Conservation (phyloP, 1,140 invertebrate species). For the Chlorops oryzae region DNA sequence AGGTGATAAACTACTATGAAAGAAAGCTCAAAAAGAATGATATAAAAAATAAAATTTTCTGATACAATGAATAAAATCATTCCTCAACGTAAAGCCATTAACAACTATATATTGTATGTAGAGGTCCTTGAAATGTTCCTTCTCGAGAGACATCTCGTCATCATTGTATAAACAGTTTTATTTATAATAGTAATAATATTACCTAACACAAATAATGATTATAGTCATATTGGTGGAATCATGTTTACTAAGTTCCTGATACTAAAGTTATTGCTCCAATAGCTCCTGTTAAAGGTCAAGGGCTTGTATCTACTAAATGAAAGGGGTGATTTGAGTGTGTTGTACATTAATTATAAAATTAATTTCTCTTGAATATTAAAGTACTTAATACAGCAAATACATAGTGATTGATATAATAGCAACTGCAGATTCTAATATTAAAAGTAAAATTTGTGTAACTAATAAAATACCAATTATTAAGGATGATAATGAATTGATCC, state of each 20-base stretch:
- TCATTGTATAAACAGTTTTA: constrained; percentile 57
- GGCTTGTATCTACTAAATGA: constrained; percentile 52
- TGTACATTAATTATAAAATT: constrained; percentile 46
- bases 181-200: constrained; percentile 48
- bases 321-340: constrained; percentile 46
- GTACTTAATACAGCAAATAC: constrained; percentile 50
- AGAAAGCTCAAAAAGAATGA: constrained; percentile 61
- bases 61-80: constrained; percentile 50
- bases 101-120: constrained; percentile 49
- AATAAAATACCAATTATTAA: no score
- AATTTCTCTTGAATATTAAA: constrained; percentile 50
- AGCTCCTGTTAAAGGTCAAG: neutral
- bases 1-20: constrained; percentile 58
- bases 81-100: neutral
- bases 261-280: constrained; percentile 46
- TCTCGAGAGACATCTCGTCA: constrained; percentile 58
- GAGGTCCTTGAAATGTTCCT: constrained; percentile 54
- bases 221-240: constrained; percentile 50
- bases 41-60: constrained; percentile 57
- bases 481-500: no score
- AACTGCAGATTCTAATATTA: constrained; percentile 50
- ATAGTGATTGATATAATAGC: constrained; percentile 53
- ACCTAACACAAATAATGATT: constrained; percentile 49
- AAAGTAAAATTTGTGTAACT: constrained; percentile 50
- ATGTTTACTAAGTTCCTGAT: constrained; percentile 49